Percentiles rank a stretch among this genome's conserved stretches.
Evolutionary conservation across 2,113 vertebrate genomes (phyloP).

Genomic region (Psittacus erithacus): DNA sequence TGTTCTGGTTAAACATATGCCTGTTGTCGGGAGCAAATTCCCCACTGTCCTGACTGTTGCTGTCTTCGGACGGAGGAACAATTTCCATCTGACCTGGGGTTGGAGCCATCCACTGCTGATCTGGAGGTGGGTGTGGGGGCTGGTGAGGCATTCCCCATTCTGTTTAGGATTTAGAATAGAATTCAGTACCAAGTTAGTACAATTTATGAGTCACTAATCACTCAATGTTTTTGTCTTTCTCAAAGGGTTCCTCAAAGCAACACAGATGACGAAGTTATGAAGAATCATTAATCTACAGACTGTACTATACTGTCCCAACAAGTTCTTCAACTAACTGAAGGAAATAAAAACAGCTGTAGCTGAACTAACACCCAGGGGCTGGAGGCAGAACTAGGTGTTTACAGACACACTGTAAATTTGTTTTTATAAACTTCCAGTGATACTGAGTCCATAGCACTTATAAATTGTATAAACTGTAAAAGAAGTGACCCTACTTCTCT

Average conservation of each 20-base stretch:
- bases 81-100: constrained; percentile 94
- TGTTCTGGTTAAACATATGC: constrained; percentile 96
- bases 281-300: neutral
- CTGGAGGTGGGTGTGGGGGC: constrained; percentile 90
- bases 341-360: neutral
- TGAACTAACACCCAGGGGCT: neutral
- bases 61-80: constrained; percentile 95
- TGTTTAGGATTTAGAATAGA: constrained; percentile 79
- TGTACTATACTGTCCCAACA: neutral
- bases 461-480: neutral
- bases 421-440: neutral
- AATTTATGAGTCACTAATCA: neutral
- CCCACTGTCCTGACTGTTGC: constrained; percentile 98
- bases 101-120: constrained; percentile 94
- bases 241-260: neutral
- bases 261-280: neutral
- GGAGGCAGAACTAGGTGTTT: neutral
- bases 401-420: neutral
- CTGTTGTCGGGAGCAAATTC: constrained; percentile 94
- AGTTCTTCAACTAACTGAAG: neutral
- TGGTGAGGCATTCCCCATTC: constrained; percentile 97
- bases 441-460: neutral
- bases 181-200: constrained; percentile 63
- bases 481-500: neutral
- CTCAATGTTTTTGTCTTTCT: neutral